Conservation (phyloP, 92 coral and sea anemone species). For the Actinostola sp. region DNA sequence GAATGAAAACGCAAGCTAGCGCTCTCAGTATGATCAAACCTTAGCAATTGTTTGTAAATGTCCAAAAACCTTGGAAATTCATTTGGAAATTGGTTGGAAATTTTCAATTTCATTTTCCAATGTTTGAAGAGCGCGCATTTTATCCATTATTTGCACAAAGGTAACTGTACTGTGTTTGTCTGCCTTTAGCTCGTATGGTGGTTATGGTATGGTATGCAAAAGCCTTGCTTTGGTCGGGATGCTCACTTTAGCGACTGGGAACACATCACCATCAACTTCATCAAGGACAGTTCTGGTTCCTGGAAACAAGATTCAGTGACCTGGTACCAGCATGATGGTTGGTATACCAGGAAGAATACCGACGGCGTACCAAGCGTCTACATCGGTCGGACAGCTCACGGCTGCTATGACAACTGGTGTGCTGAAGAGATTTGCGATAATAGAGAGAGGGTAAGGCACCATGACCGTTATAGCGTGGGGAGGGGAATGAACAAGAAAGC, state of each 20-base stretch:
- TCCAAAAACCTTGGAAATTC: no score
- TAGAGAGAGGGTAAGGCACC: conserved; percentile 16
- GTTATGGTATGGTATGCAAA: conserved; percentile 17
- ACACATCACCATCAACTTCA: conserved; percentile 43
- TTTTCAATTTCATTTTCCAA: no score
- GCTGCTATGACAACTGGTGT: conserved; percentile 38
- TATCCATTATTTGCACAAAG: no score
- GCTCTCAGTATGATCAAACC: no score
- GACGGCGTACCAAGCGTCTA: conserved; percentile 4
- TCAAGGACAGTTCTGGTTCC: conserved; percentile 13
- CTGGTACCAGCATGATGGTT: conserved; percentile 29
- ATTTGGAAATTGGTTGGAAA: no score
- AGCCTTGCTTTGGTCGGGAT: not conserved
- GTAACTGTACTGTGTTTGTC: no score
- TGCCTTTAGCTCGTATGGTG: conserved; percentile 21
- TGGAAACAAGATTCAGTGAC: conserved; percentile 35
- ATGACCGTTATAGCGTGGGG: not conserved
- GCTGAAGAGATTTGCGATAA: conserved; percentile 3
- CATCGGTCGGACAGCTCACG: conserved; percentile 23
- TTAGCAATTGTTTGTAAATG: no score
- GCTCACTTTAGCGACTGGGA: conserved; percentile 30
- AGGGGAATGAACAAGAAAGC: no score
- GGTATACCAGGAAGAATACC: conserved; percentile 28
- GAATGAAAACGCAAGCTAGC: no score
- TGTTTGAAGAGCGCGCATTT: no score